These are phyloP conservation scores for Laspeyria flexula DNA, from an alignment of 2,888 invertebrate genomes.

Conservation along the genomic window DNA sequence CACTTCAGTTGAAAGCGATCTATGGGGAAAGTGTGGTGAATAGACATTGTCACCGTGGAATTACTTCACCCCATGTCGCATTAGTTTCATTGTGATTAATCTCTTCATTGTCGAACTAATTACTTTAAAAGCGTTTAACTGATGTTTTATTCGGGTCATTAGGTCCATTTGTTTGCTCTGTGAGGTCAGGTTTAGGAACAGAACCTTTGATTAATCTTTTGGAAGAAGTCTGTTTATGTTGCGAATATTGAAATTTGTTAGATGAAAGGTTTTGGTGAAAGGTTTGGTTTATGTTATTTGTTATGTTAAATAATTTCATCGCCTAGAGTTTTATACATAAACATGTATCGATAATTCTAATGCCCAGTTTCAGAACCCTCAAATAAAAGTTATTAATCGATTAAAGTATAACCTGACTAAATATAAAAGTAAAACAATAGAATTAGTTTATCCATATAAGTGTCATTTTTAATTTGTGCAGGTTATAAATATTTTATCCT, in stretches of 20 bases:
- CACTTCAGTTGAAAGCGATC: conserved; percentile 43
- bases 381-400: no score
- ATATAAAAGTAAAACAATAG: no score
- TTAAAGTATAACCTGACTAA: no score
- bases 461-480: no score
- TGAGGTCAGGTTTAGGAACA: background rate
- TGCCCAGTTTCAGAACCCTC: no score
- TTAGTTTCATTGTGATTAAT: conserved; percentile 42
- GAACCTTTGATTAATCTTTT: background rate
- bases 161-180: background rate
- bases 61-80: conserved; percentile 24
- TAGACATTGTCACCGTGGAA: conserved; percentile 37
- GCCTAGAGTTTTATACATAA: no score
- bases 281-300: no score
- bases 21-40: conserved; percentile 53
- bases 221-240: background rate
- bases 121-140: conserved; percentile 12
- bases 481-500: no score
- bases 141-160: conserved; percentile 10
- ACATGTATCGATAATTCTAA: no score
- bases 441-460: no score
- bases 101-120: conserved; percentile 22
- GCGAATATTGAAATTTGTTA: background rate
- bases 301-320: no score
- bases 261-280: background rate